Base-by-base conservation (phyloP, 2,888 invertebrate genomes). In the Leptopilina myrica region DNA sequence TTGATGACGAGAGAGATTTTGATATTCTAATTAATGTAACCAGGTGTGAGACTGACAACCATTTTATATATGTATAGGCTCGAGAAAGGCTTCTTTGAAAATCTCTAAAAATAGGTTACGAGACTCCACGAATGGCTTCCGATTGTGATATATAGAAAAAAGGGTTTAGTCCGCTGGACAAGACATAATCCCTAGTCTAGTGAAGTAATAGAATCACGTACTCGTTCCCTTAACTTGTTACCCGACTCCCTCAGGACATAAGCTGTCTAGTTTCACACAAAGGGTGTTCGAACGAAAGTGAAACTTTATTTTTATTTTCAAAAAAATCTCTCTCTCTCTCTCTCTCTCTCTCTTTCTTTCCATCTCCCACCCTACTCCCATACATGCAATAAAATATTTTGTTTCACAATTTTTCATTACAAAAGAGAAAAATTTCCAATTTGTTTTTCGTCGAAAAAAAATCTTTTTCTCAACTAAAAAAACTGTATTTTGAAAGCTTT, bases 141-240 rank as follows among this genome's bases (percentile, higher is more conserved):
- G 26, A 69, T 69, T 26, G 26, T 12, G 69, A 69, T 14, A 26
- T 33, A 33, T 33, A 33, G 26, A 26, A 69, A 69, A 53, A 69
- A 69, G 69, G 53, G 69, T 69, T 69, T 49, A 49, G 69, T 69
- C 69, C 53, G 53, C 69, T 69, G 69, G 69, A 69, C 53, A 69
- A 69, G 69, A 69, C 69, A 79, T 78, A 82, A 84, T 84, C 82
- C 80, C 79, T 78, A 82, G 78, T 9, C 53, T 69, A 69, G 80
- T 67, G 78, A 78, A 80, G 82, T 85, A 85, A 86, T 85, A 79
- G 85, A 85, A 86, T 86, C 85, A 85, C 85, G 85, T 84, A 83
- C 79, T 78, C 76, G 46, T 83, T 81, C 77, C 46, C 73, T 82
- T 73, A 77, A 76, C 82, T 82, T 46, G 14, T 12, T 49, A 33